Evolutionary conservation across 2,888 invertebrate genomes (phyloP).

Genomic region (Camptogramma bilineatum): DNA sequence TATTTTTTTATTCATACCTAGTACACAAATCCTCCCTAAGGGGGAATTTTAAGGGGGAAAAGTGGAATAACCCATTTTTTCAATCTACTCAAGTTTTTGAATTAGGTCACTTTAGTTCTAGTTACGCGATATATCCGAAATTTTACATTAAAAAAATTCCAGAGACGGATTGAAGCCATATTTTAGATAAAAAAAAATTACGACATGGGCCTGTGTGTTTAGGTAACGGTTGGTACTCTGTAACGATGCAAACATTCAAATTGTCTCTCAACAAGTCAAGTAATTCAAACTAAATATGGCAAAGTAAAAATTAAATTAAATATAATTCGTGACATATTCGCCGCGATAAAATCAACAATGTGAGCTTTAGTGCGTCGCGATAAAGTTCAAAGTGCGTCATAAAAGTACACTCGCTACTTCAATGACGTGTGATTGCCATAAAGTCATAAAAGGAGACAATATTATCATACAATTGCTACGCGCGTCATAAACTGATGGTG

Average conservation of each 20-base stretch:
- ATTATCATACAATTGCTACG: slow-evolving; percentile 81
- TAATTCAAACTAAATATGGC: slow-evolving; percentile 13
- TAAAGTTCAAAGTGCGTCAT: slow-evolving; percentile 44
- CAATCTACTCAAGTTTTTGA: no score
- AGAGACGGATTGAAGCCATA: no score
- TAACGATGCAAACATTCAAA: not conserved
- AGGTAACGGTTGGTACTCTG: not conserved
- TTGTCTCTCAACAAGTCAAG: slow-evolving; percentile 1
- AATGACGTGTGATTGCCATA: slow-evolving; percentile 75
- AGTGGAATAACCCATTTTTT: no score
- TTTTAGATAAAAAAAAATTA: no score
- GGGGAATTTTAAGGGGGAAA: no score
- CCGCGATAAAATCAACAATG: slow-evolving; percentile 35
- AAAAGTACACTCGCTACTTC: slow-evolving; percentile 29
- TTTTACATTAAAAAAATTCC: no score
- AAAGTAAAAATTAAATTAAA: slow-evolving; percentile 31
- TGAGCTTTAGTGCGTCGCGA: slow-evolving; percentile 35
- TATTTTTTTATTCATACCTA: no score
- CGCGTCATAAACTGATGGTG: slow-evolving; percentile 56
- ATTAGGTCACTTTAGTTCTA: no score
- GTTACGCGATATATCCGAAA: no score
- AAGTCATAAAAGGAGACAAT: slow-evolving; percentile 68
- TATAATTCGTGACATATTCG: slow-evolving; percentile 25
- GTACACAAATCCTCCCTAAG: no score
- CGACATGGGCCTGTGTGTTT: no score